phyloP scores from a whole-genome alignment of 2,888 invertebrate genomes.

The Catocala nupta region DNA sequence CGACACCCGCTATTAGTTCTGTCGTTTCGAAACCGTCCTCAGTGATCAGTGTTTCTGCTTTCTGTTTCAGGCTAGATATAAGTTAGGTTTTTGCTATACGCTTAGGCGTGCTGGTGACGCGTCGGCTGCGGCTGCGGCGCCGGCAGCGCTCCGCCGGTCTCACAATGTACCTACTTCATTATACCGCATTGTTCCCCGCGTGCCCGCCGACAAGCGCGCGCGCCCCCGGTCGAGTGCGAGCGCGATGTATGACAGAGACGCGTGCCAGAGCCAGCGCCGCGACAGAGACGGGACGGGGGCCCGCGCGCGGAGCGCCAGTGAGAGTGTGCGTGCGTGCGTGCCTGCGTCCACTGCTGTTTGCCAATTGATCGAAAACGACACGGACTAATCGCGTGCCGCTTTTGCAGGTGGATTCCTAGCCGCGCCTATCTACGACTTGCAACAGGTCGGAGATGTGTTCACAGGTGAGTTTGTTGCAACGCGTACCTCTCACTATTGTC shows the following conservation, averaged over 20 bases:
- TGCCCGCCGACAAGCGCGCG: constrained; percentile 43
- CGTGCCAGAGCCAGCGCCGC: constrained; percentile 11
- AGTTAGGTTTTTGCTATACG: constrained; percentile 78
- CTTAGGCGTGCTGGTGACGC: constrained; percentile 58
- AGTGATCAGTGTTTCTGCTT: constrained; percentile 85
- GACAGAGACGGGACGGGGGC: constrained; percentile 16
- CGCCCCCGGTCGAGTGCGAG: constrained; percentile 16
- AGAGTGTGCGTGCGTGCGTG: constrained; percentile 33
- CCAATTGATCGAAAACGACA: constrained; percentile 27
- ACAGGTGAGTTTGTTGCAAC: constrained; percentile 87
- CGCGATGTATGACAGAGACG: constrained; percentile 1
- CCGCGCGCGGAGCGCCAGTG: constrained; percentile 15
- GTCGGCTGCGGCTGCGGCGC: constrained; percentile 59
- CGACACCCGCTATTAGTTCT: constrained; percentile 55
- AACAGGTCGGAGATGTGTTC: constrained; percentile 95
- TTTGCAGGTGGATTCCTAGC: constrained; percentile 86
- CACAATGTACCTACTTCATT: constrained; percentile 77
- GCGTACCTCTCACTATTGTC: too few species aligned
- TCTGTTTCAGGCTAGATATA: constrained; percentile 86
- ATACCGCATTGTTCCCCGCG: constrained; percentile 60
- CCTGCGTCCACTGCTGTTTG: constrained; percentile 50
- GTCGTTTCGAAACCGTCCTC: constrained; percentile 70
- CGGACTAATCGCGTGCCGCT: constrained; percentile 40
- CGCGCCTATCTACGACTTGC: constrained; percentile 93
- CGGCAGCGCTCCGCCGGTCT: constrained; percentile 61